These are phyloP conservation scores for Scopus umbretta DNA, from an alignment of 2,113 vertebrate genomes.

Conservation along the genomic window DNA sequence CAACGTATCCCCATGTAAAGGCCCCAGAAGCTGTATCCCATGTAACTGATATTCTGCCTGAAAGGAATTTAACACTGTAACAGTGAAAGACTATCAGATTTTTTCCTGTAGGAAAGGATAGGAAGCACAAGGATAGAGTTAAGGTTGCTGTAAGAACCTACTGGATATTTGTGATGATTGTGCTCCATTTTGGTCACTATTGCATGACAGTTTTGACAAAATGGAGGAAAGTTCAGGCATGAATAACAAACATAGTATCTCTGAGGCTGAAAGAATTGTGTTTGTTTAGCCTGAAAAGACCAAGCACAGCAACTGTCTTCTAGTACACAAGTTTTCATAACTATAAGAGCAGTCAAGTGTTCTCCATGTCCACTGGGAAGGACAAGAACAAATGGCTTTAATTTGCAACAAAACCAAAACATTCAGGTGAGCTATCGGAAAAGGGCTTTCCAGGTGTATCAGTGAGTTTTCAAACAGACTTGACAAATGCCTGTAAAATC, in stretches of 20 bases:
- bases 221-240: neutral
- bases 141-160: neutral
- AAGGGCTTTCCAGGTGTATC: neutral
- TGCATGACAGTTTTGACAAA: neutral
- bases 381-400: neutral
- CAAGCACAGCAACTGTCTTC: neutral
- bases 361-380: neutral
- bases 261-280: neutral
- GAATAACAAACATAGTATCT: neutral
- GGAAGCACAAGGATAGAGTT: neutral
- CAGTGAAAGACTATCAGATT: neutral
- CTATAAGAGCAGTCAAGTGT: neutral
- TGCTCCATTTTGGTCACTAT: neutral
- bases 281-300: neutral
- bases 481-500: neutral
- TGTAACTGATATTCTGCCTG: neutral
- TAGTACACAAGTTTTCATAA: neutral
- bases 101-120: neutral
- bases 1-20: rapidly evolving
- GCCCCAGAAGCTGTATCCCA: neutral
- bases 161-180: neutral
- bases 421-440: neutral
- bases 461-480: neutral
- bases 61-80: neutral
- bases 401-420: neutral